These are phyloP conservation scores for Nysson spinosus DNA, from an alignment of 2,888 invertebrate genomes.

Conservation along the genomic window DNA sequence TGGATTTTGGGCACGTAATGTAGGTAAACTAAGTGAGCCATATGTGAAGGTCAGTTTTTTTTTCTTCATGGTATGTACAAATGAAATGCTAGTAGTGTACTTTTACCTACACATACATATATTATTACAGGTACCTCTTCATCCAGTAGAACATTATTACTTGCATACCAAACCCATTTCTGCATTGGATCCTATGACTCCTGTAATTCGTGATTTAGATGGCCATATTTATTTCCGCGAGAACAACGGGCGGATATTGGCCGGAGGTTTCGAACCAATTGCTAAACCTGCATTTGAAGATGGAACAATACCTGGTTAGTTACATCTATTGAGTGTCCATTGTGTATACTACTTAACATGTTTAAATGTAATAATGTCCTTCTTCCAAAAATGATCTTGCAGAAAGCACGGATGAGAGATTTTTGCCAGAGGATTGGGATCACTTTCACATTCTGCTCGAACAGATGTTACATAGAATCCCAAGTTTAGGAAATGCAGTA, in stretches of 20 bases:
- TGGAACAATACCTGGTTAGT: slow-evolving; percentile 81
- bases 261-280: slow-evolving; percentile 94
- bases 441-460: slow-evolving; percentile 94
- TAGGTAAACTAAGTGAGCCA: slow-evolving; percentile 91
- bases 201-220: slow-evolving; percentile 93
- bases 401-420: slow-evolving; percentile 82
- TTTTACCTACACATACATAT: not conserved
- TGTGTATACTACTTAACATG: too few relatives aligned
- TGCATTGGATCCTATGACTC: slow-evolving; percentile 88
- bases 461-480: slow-evolving; percentile 90
- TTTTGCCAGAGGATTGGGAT: slow-evolving; percentile 95
- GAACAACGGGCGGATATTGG: slow-evolving; percentile 89
- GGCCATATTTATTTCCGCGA: slow-evolving; percentile 92
- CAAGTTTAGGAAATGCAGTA: slow-evolving; percentile 85
- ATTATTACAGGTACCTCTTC: slow-evolving; percentile 83
- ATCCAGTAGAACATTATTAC: slow-evolving; percentile 96
- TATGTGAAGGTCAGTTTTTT: slow-evolving; percentile 82
- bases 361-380: slow-evolving; percentile 3
- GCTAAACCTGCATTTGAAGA: slow-evolving; percentile 95
- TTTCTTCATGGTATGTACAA: not conserved
- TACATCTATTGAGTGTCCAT: slow-evolving; percentile 14
- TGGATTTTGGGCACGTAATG: slow-evolving; percentile 95
- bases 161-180: slow-evolving; percentile 91
- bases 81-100: too few relatives aligned
- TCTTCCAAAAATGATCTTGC: slow-evolving; percentile 35